phyloP scores from a whole-genome alignment of 2,888 invertebrate species.

The Folsomia candida region DNA sequence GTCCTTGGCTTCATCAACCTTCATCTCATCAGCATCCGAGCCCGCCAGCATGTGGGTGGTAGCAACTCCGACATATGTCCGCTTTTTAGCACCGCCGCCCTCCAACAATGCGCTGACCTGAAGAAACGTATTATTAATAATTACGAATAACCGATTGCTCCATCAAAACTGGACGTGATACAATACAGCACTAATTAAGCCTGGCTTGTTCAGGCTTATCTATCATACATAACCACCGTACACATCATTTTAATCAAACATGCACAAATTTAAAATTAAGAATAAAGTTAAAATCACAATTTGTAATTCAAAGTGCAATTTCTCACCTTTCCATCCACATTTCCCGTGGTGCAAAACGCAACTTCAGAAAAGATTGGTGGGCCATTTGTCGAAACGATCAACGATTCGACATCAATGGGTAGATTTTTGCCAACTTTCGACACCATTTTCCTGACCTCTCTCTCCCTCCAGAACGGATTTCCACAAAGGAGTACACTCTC shows the following conservation, averaged over 20 bases:
- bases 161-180: too few species aligned
- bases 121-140: too few species aligned
- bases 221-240: too few species aligned
- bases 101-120: conserved; percentile 75
- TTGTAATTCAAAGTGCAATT: neutral
- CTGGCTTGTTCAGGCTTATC: too few species aligned
- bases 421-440: too few species aligned
- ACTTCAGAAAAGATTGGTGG: conserved; percentile 41
- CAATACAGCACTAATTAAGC: too few species aligned
- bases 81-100: conserved; percentile 82
- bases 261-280: too few species aligned
- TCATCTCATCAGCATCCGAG: conserved; percentile 76
- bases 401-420: conserved; percentile 26
- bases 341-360: conserved; percentile 40
- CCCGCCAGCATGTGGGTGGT: conserved; percentile 91
- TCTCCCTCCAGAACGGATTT: too few species aligned
- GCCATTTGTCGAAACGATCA: conserved; percentile 25
- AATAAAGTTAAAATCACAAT: neutral
- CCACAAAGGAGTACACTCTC: too few species aligned
- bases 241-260: too few species aligned
- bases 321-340: conserved; percentile 41
- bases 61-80: conserved; percentile 84
- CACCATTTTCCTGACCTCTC: too few species aligned
- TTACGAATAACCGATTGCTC: too few species aligned
- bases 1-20: conserved; percentile 85